A percentile compares a stretch with the other conserved stretches of the same genome.
Evolutionary conservation across 2,113 vertebrate genomes (phyloP).

Genomic region (Rattus norvegicus): DNA sequence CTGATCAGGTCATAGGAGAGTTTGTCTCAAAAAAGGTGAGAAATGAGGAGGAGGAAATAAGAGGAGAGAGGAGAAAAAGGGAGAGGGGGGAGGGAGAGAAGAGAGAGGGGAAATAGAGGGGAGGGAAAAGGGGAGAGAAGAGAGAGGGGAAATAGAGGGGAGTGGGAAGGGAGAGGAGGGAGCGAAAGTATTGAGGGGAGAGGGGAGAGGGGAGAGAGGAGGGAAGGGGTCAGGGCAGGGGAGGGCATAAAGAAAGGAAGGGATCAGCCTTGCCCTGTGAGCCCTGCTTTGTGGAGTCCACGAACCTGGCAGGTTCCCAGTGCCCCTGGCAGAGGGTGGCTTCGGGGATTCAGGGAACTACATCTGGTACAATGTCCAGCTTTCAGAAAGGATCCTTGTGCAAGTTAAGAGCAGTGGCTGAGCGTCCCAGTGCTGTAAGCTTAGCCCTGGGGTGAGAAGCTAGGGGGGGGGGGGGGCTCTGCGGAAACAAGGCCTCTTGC

Average conservation of each 20-base stretch:
- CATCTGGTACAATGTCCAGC: not conserved
- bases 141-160: too few species aligned
- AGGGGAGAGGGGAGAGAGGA: not conserved
- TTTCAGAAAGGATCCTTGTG: not conserved
- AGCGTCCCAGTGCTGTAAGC: accelerated
- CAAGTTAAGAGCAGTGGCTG: not conserved
- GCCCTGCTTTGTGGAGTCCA: accelerated
- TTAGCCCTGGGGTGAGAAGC: not conserved
- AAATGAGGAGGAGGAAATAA: too few species aligned
- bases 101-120: too few species aligned
- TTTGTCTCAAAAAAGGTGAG: not conserved
- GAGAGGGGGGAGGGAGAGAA: accelerated
- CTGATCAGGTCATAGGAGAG: not conserved
- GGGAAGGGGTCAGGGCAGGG: not conserved
- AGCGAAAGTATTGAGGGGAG: too few species aligned
- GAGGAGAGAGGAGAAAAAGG: too few species aligned
- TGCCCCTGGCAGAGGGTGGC: accelerated
- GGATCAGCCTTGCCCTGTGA: not conserved
- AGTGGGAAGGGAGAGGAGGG: too few species aligned
- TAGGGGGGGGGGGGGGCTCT: not conserved
- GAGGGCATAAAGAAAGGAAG: not conserved
- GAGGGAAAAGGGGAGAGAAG: too few species aligned
- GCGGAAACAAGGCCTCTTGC: not conserved
- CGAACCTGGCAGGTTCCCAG: not conserved
- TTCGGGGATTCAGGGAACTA: not conserved